Base-by-base conservation (phyloP, 2,888 invertebrate genomes). In the Odontocerum albicorne region DNA sequence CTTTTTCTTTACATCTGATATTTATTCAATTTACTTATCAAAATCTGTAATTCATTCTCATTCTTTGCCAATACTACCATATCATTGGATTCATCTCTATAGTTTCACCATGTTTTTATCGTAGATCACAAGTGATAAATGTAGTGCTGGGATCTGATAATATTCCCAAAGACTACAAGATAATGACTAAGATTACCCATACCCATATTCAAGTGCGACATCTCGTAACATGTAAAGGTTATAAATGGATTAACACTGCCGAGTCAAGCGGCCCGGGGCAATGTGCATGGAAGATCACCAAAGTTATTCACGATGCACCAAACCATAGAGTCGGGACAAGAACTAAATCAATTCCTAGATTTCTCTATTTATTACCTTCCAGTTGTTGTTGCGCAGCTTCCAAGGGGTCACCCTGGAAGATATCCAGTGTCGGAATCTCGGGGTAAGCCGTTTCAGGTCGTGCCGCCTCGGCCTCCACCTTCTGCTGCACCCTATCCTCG, bases 401-500 rank as follows among this genome's bases (percentile, higher is more conserved):
- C 50, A 84, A 62, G 1, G 83, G 75, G 68, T 87, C 84, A 3
- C 82, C 84, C 59, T 80, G 80, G 64, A 91, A 92, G 64, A 92
- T 82, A 56, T 90, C 88, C 49, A 88, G 84, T 42, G 86, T 78
- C 20, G 88, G 87, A 65, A 87, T 84, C 17, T 88, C 77, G 21
- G 85, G 81, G 64, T 92, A 92, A 1, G 86, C 85, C 44, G 84
- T 80, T 65, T 84, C 82, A 0, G 92, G 90, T 64, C 84, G 84
- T 12, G 86, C 86, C 1, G 84, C 82, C 70, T 89, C 85, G 64
- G 84, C 83, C 17, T 85, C 79, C 17, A 86, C 82, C 73, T 93
- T 95, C 65, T 92, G 89, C 64, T 91, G 86, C 51, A 93, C 75
- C 65, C 88, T 82, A 63, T 87, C 85, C 27, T 87, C 77, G 70